Evolutionary conservation across 2,888 invertebrate species (phyloP).

Genomic region (Pheosia tremula): DNA sequence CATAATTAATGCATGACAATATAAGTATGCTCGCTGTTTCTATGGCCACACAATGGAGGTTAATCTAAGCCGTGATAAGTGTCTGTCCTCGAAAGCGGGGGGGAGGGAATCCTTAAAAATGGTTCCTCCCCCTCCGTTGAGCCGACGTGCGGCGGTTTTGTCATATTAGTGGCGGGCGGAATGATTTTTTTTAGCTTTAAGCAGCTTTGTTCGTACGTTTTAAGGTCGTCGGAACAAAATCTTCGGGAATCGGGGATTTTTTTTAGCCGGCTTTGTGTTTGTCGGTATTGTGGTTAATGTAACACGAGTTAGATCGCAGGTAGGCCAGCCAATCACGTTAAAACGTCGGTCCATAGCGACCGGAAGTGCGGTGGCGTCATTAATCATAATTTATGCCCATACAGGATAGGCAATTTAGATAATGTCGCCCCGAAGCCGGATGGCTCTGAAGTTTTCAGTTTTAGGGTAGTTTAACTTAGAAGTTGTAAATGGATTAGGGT

Average conservation of each 20-base stretch:
- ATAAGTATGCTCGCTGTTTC: conserved; percentile 15
- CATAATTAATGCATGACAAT: no score
- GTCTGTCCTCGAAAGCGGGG: conserved; percentile 30
- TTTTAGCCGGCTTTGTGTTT: not conserved
- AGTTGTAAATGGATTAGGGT: not conserved
- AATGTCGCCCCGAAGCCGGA: conserved; percentile 30
- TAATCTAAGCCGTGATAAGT: conserved; percentile 66
- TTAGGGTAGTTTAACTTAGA: conserved; percentile 8
- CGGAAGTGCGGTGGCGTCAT: conserved; percentile 31
- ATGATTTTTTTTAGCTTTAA: conserved; percentile 34
- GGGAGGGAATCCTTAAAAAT: conserved; percentile 70
- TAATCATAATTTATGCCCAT: conserved; percentile 37
- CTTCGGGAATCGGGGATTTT: not conserved
- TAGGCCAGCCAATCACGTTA: not conserved
- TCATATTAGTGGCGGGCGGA: conserved; percentile 48
- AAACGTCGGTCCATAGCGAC: not conserved
- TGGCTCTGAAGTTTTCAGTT: conserved; percentile 26
- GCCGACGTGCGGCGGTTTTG: conserved; percentile 52
- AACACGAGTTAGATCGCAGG: not conserved
- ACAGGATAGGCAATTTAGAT: conserved; percentile 40
- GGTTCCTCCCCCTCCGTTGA: conserved; percentile 41
- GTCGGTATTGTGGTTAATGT: not conserved
- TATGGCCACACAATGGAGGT: conserved; percentile 39
- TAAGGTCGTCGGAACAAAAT: not conserved
- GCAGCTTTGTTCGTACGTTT: conserved; percentile 18